Evolutionary conservation across 2,888 invertebrate species (phyloP).

Genomic region (Lepidocyrtinus sp.): DNA sequence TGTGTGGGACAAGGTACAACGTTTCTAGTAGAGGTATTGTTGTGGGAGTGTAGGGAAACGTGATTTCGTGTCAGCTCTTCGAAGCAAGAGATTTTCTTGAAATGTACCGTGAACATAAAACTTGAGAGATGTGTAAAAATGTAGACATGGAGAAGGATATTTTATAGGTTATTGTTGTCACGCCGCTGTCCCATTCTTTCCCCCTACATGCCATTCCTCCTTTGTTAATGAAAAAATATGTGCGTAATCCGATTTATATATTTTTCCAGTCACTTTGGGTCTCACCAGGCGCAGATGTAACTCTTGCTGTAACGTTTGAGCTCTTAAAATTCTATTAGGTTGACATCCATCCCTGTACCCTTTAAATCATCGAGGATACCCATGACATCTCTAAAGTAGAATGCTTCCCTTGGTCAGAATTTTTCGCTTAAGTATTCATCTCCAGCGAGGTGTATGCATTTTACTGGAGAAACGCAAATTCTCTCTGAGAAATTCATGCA

Average conservation of each 20-base stretch:
- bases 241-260: conserved; percentile 57
- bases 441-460: too few relatives aligned
- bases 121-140: background rate
- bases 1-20: conserved; percentile 9
- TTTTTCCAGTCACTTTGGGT: conserved; percentile 32
- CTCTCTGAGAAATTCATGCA: background rate
- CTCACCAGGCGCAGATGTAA: conserved; percentile 30
- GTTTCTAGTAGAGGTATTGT: conserved; percentile 52
- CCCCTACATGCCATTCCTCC: conserved; percentile 49
- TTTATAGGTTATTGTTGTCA: conserved; percentile 59
- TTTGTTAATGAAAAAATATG: conserved; percentile 64
- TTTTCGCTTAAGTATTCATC: too few relatives aligned
- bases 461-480: conserved; percentile 11
- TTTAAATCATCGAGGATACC: conserved; percentile 45
- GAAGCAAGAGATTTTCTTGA: conserved; percentile 54
- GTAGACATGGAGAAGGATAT: conserved; percentile 37
- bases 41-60: conserved; percentile 54
- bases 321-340: conserved; percentile 51
- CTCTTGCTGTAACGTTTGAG: conserved; percentile 26
- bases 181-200: conserved; percentile 45
- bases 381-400: background rate
- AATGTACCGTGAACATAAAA: conserved; percentile 24
- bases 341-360: conserved; percentile 45
- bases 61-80: conserved; percentile 61
- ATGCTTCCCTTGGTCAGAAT: background rate